A percentile compares a stretch with the other conserved stretches of the same genome.
Conservation (phyloP, 2,113 vertebrate species). For the Phoenicopterus ruber region DNA sequence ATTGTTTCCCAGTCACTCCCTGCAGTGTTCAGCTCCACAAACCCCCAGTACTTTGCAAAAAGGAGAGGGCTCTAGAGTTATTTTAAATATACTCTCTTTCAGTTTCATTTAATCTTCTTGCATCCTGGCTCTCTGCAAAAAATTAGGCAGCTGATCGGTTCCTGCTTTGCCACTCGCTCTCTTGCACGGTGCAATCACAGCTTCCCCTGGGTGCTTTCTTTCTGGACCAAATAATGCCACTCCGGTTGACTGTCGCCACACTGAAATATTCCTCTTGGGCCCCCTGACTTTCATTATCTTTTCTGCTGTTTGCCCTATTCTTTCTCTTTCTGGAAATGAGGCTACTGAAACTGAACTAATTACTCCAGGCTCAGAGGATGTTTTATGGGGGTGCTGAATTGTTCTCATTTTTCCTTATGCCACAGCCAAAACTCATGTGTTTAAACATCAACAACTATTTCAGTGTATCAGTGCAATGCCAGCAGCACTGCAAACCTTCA, state of each 20-base stretch:
- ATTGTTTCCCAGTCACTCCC: neutral
- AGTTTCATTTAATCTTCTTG: neutral
- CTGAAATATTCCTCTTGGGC: neutral
- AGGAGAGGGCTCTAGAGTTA: neutral
- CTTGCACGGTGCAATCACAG: neutral
- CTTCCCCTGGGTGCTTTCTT: neutral
- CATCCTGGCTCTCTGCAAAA: neutral
- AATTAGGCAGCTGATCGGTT: neutral
- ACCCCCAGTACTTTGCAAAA: neutral
- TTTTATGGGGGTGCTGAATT: neutral
- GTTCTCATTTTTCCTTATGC: neutral
- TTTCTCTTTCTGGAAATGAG: conserved; percentile 42
- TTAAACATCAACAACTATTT: neutral
- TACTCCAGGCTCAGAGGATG: conserved; percentile 3
- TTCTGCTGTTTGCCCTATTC: neutral
- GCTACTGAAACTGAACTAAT: conserved; percentile 46
- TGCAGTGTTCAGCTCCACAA: neutral
- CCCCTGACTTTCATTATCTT: neutral
- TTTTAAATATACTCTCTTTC: neutral
- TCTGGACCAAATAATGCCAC: neutral
- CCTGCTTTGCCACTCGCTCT: neutral
- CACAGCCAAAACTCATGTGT: fast-evolving
- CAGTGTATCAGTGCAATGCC: neutral
- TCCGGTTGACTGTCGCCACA: neutral
- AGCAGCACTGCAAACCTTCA: neutral